Base-by-base conservation (phyloP, 2,888 invertebrate species). In the Caenorhabditis auriculariae region DNA sequence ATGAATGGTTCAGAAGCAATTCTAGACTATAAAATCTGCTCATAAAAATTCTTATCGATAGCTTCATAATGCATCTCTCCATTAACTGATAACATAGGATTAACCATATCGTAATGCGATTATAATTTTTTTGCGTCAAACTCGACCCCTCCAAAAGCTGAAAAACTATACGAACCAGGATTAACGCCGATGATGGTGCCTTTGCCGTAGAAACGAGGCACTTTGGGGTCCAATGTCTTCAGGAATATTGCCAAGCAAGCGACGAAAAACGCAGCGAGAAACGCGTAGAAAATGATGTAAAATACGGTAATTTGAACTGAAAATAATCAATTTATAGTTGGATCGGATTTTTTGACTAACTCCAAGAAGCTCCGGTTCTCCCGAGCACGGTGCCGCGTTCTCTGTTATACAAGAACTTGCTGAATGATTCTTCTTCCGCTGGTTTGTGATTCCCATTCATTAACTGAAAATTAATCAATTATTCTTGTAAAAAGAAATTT, bases 181-280 rank as follows among this genome's bases (percentile, higher is more conserved):
- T 95, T 95, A 81, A 87, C 88, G 70, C 93, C 93, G 81, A 94
- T 93, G 80, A 93, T 84, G 43, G 93, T 91, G 62, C 88, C 86
- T 21, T 89, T 89, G 83, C 90, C 86, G 84, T 90, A 89, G 91
- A 91, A 94, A 83, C 92, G 92, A 19, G 94, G 94, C 83, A 87
- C 87, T 81, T 88, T 88, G 72, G 86, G 83, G 82, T 91, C 90
- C 84, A 94, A 85, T 50, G 93, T 93, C 85, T 90, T 90, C 84
- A 91, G 91, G 87, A 98, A 96, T 81, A 94, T 89, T 75, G 91
- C 89, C 85, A 95, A 86, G 88, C 94, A 88, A 67, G 91, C 91
- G 69, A 91, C 89, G 86, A 95, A 96, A 88, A 95, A 96, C 53
- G 90, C 93, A 81, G 90, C 88, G 83, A 96, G 87, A 78, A 88